These are phyloP conservation scores for Salarias fasciatus DNA, from an alignment of 2,797 vertebrate genomes.

Conservation along the genomic window DNA sequence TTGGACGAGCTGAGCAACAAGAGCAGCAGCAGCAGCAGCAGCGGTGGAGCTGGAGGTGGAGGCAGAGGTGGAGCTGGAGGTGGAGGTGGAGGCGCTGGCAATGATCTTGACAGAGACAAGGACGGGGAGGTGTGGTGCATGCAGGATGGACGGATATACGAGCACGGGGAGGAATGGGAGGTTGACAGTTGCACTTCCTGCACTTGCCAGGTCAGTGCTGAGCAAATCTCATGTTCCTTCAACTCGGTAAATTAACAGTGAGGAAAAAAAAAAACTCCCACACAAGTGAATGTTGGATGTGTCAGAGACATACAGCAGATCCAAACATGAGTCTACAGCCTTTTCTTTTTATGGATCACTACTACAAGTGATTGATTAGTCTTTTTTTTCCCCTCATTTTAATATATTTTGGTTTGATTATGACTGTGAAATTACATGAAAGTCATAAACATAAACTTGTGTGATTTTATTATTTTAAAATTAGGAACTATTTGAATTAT, in stretches of 20 bases:
- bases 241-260: constrained; percentile 1
- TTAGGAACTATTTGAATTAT: too few species aligned
- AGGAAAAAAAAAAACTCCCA: not conserved
- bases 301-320: constrained; percentile 2
- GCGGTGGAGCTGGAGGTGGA: fast-evolving
- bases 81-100: not conserved
- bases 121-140: constrained; percentile 87
- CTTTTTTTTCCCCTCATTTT: too few species aligned
- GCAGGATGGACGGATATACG: constrained; percentile 92
- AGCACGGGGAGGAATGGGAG: constrained; percentile 92
- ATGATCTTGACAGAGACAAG: constrained; percentile 52
- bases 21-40: constrained; percentile 21
- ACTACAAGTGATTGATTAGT: too few species aligned
- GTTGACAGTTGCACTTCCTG: constrained; percentile 96
- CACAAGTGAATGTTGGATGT: not conserved
- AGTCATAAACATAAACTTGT: too few species aligned
- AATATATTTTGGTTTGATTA: too few species aligned
- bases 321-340: not conserved
- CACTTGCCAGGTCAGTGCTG: constrained; percentile 86
- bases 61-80: not conserved
- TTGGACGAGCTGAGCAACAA: constrained; percentile 86
- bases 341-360: too few species aligned
- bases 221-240: constrained; percentile 13
- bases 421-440: too few species aligned
- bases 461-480: too few species aligned